Percentiles rank a stretch among this genome's conserved stretches.
Evolutionary conservation across 92 coral and sea anemone genomes (phyloP).

Genomic region (Heliopora coerulea): DNA sequence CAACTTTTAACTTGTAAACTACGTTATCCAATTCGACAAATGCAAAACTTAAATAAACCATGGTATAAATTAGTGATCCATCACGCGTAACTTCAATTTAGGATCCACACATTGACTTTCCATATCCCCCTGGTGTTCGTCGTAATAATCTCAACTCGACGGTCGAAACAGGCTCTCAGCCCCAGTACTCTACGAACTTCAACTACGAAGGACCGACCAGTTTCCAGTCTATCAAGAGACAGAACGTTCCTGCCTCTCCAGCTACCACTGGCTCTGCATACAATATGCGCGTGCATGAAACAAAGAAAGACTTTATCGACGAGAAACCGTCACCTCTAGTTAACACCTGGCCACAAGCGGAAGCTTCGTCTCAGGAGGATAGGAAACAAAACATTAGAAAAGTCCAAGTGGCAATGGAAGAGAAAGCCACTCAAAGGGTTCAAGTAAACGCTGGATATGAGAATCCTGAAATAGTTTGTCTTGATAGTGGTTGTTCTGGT

Average conservation of each 20-base stretch:
- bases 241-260: slow-evolving; percentile 4
- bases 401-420: slow-evolving; percentile 91
- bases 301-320: background rate
- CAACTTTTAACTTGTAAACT: too few species aligned
- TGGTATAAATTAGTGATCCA: too few species aligned
- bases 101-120: slow-evolving; percentile 80
- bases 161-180: background rate
- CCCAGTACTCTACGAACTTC: slow-evolving; percentile 52
- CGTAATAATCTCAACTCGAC: slow-evolving; percentile 63
- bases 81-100: slow-evolving; percentile 12
- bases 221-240: slow-evolving; percentile 36
- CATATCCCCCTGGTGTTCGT: slow-evolving; percentile 98
- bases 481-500: slow-evolving; percentile 86
- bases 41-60: too few species aligned
- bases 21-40: too few species aligned
- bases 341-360: too few species aligned
- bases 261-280: background rate
- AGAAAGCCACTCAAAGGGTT: slow-evolving; percentile 87
- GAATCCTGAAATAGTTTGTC: slow-evolving; percentile 85
- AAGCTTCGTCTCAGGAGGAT: background rate
- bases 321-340: background rate
- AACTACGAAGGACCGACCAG: slow-evolving; percentile 27
- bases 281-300: too few species aligned
- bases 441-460: slow-evolving; percentile 99
- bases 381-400: slow-evolving; percentile 66